Percentiles rank a stretch among this genome's conserved stretches.
phyloP scores from a whole-genome alignment of 35 echinoderm and acorn worm species.

The Apostichopus japonicus region DNA sequence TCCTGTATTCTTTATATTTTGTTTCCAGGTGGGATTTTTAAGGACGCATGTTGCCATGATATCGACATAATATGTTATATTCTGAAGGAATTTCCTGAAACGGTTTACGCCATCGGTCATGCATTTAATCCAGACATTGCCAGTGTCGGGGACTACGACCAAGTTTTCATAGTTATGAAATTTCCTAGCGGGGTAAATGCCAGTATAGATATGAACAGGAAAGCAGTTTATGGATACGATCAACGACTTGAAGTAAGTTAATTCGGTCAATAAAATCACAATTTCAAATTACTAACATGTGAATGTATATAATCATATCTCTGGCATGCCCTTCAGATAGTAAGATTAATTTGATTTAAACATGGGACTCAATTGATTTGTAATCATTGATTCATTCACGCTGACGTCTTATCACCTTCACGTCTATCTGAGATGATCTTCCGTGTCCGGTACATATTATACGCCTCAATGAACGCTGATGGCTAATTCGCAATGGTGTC shows the following conservation, averaged over 20 bases:
- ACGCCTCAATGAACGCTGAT: no score
- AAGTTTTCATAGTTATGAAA: constrained; percentile 79
- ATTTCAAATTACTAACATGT: no score
- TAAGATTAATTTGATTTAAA: no score
- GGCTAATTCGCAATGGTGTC: no score
- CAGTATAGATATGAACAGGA: constrained; percentile 67
- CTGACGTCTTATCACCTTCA: no score
- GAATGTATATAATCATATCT: no score
- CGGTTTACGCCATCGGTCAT: constrained; percentile 69
- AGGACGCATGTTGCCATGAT: constrained; percentile 79
- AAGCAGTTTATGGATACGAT: constrained; percentile 85
- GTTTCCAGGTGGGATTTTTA: constrained; percentile 77
- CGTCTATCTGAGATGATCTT: no score
- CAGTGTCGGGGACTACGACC: constrained; percentile 65
- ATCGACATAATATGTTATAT: constrained; percentile 87
- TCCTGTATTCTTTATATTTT: not conserved
- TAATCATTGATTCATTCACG: no score
- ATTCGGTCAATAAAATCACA: not conserved
- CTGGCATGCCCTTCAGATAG: no score
- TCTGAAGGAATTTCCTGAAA: constrained; percentile 54
- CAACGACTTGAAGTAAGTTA: constrained; percentile 79
- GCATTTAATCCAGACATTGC: constrained; percentile 60
- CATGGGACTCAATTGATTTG: no score
- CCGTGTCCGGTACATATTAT: no score
- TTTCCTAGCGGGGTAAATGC: constrained; percentile 78